These are phyloP conservation scores for Parnassius mnemosyne DNA, from an alignment of 2,888 invertebrate genomes.

Conservation along the genomic window DNA sequence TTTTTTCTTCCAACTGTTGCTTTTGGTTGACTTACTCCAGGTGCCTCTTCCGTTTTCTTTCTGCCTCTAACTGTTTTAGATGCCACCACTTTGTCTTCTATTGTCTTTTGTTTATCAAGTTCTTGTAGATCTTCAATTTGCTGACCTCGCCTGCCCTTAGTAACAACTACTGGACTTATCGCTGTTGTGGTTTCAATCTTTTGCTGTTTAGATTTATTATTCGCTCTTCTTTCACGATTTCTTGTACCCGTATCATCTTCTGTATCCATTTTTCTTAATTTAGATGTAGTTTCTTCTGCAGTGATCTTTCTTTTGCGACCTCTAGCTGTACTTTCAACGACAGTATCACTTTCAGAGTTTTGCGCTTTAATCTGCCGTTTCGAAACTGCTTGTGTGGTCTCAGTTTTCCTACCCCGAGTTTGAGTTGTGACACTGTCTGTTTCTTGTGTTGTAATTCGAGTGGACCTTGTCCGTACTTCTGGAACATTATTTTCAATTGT, in stretches of 20 bases:
- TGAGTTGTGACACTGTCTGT: background rate
- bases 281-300: background rate
- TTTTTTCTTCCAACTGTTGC: slow-evolving; percentile 30
- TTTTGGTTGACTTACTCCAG: slow-evolving; percentile 4
- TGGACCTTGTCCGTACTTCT: slow-evolving; percentile 4
- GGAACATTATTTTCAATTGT: background rate
- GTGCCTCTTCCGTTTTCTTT: background rate
- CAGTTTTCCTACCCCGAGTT: background rate
- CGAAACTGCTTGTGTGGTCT: background rate
- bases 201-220: background rate
- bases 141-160: slow-evolving; percentile 25
- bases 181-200: slow-evolving; percentile 4
- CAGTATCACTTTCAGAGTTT: background rate
- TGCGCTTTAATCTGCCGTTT: background rate
- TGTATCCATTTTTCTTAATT: background rate
- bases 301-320: slow-evolving; percentile 32
- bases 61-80: background rate
- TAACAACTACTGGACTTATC: background rate
- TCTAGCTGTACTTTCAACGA: slow-evolving; percentile 32
- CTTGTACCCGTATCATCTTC: background rate
- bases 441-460: slow-evolving; percentile 1
- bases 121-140: slow-evolving; percentile 22
- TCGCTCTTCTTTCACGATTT: background rate
- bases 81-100: slow-evolving; percentile 26
- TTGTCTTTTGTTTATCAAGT: background rate